Base-by-base conservation (phyloP, 2,797 vertebrate species). In the Melanotaenia pygmaea region DNA sequence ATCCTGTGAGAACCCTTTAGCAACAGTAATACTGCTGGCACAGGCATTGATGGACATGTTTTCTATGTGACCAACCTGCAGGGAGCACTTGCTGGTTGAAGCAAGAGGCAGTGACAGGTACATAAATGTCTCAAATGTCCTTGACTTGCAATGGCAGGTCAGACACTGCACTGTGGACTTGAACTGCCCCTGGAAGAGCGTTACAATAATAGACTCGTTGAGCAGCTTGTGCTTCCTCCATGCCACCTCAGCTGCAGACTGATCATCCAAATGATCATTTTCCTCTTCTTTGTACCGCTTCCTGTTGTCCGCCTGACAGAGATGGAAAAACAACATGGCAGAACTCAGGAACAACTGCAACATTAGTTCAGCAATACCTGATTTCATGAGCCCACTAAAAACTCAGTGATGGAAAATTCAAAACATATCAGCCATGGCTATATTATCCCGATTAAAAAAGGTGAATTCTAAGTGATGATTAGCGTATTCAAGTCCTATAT, bases 91-190 rank as follows among this genome's bases (percentile, higher is more conserved):
- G 94, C 95, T 98, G 74, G 95, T 95, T 71, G 97, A 96, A 10
- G 97, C 96, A 35, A 99, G 95, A 0, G 97, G 96, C 50, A 99
- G 88, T 0, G 97, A 98, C 84, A 99, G 92, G 81, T 99, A 98
- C 98, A 99, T 99, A 77, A 99, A 99, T 60, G 98, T 97, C 93
- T 99, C 98, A 64, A 99, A 99, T 10, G 97, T 99, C 72, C 97
- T 92, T 1, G 97, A 99, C 88, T 96, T 98, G 91, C 93, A 96
- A 81, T 98, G 96, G 85, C 98, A 99, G 0, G 96, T 98, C 76
- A 97, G 95, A 92, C 98, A 99, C 92, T 99, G 97, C 67, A 99
- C 96, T 0, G 97, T 99, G 70, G 98, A 99, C 76, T 99, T 99
- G 91, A 99, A 99, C 87, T 99, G 98, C 6, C 98, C 98, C 94